Evolutionary conservation across 2,797 vertebrate genomes (phyloP).

Genomic region (Myripristis jacobus): DNA sequence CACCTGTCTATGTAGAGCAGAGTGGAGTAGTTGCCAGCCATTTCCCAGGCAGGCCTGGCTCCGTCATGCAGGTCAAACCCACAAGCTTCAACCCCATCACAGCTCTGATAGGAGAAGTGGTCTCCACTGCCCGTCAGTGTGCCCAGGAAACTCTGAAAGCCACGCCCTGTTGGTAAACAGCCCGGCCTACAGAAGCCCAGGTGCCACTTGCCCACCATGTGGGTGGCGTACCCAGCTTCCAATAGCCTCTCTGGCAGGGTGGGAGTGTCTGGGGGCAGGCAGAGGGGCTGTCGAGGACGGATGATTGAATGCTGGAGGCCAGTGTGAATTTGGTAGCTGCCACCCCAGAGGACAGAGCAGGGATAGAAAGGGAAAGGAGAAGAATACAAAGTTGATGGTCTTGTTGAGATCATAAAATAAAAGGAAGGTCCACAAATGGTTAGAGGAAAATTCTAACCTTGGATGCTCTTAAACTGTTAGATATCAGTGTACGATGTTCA

Average conservation of each 20-base stretch:
- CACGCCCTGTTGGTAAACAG: slow-evolving; percentile 92
- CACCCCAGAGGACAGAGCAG: background rate
- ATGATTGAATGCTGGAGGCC: slow-evolving; percentile 97
- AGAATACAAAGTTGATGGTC: background rate
- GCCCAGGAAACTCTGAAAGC: slow-evolving; percentile 94
- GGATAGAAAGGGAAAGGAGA: slow-evolving; percentile 9
- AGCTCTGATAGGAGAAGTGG: slow-evolving; percentile 95
- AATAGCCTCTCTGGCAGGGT: slow-evolving; percentile 91
- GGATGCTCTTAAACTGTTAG: background rate
- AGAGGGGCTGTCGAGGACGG: slow-evolving; percentile 92
- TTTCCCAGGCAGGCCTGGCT: slow-evolving; percentile 90
- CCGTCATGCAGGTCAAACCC: slow-evolving; percentile 95
- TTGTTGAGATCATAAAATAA: background rate
- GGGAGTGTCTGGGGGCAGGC: slow-evolving; percentile 88
- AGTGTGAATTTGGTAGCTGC: slow-evolving; percentile 97
- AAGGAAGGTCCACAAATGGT: slow-evolving; percentile 17
- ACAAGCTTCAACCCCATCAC: slow-evolving; percentile 91
- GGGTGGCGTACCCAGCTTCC: slow-evolving; percentile 90
- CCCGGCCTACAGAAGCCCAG: slow-evolving; percentile 91
- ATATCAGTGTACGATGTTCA: background rate
- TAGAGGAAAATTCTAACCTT: slow-evolving; percentile 5
- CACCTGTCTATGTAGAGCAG: slow-evolving; percentile 85
- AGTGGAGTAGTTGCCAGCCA: slow-evolving; percentile 92
- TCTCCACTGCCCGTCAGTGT: slow-evolving; percentile 93
- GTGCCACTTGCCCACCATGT: slow-evolving; percentile 99